Percentiles rank a stretch among this genome's conserved stretches.
Evolutionary conservation across 2,113 vertebrate genomes (phyloP).

Genomic region (Tinamus guttatus): DNA sequence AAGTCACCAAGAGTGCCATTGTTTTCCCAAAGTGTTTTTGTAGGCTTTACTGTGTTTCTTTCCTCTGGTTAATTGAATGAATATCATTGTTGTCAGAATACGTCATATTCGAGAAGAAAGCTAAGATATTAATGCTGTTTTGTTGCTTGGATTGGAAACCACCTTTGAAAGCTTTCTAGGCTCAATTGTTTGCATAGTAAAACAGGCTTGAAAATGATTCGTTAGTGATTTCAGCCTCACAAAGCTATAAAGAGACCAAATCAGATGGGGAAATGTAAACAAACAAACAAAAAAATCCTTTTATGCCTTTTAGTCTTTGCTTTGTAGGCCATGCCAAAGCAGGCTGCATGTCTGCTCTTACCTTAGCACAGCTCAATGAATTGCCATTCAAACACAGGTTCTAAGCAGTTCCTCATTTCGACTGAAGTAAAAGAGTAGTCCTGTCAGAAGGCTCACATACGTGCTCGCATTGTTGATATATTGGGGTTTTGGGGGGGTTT

Average conservation of each 20-base stretch:
- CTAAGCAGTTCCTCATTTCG: slow-evolving; percentile 4
- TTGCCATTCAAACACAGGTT: background rate
- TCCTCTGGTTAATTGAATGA: background rate
- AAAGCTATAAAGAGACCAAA: background rate
- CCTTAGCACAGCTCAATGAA: background rate
- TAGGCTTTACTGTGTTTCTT: background rate
- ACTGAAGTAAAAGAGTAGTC: background rate
- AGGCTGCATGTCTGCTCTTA: accelerated
- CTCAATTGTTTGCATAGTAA: background rate
- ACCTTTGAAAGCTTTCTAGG: background rate
- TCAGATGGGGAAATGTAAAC: background rate
- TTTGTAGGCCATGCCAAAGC: background rate
- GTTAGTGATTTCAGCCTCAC: background rate
- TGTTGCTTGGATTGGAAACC: background rate
- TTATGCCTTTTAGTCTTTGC: background rate
- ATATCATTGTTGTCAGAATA: background rate
- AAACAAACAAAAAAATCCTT: background rate
- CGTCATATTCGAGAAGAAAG: background rate
- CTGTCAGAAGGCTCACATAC: background rate
- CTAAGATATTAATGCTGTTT: background rate
- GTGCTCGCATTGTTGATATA: background rate
- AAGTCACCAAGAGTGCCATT: slow-evolving; percentile 45
- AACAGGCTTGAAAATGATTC: background rate
- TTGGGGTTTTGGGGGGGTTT: background rate
- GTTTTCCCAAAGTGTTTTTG: slow-evolving; percentile 15